Percentiles rank a stretch among this genome's conserved stretches.
Conservation (phyloP, 64 coral and sea anemone species). For the Platygyra sinensis region DNA sequence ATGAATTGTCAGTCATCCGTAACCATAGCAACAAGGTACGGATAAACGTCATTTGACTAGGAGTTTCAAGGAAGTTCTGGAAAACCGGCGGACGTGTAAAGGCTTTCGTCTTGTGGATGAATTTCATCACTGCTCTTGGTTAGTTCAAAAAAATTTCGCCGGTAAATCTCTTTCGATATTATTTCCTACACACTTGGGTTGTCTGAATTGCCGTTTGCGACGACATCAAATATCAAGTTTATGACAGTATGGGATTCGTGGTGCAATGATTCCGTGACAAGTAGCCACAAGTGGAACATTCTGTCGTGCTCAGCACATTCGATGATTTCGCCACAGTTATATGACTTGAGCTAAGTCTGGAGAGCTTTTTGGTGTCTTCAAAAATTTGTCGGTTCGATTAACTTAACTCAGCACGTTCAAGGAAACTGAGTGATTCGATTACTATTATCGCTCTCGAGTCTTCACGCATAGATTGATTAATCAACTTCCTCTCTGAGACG, state of each 20-base stretch:
- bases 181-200: background rate
- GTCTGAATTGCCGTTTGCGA: background rate
- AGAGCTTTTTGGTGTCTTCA: background rate
- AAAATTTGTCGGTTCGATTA: background rate
- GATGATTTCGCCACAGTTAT: background rate
- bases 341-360: background rate
- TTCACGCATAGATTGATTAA: background rate
- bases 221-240: constrained; percentile 1
- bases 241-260: background rate
- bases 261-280: constrained; percentile 22
- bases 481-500: background rate
- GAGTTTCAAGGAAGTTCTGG: constrained; percentile 28
- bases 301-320: background rate
- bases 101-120: background rate
- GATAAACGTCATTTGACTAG: constrained; percentile 7
- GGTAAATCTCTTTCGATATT: background rate
- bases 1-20: constrained; percentile 24
- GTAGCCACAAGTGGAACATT: background rate
- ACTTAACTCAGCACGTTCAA: background rate
- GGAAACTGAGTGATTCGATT: background rate
- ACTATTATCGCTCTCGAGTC: background rate
- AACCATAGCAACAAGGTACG: background rate
- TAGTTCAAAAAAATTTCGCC: background rate
- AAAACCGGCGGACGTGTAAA: background rate
- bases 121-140: background rate